phyloP scores from a whole-genome alignment of 2,113 vertebrate genomes.

The Burhinus bistriatus region DNA sequence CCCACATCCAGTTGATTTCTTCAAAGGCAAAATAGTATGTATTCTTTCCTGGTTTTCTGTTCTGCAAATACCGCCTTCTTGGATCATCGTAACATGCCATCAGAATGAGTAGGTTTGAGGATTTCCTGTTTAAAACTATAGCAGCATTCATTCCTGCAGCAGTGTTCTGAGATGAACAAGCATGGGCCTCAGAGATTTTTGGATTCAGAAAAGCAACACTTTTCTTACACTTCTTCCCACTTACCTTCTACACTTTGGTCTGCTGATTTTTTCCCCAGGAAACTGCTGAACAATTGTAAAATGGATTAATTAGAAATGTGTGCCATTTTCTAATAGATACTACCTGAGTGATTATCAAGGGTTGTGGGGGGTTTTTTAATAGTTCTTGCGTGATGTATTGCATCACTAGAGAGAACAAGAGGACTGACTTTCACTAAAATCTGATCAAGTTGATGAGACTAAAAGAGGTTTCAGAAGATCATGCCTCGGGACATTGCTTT shows the following conservation, averaged over 20 bases:
- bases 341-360: neutral
- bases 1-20: slow-evolving; percentile 23
- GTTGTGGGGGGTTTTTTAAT: neutral
- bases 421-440: neutral
- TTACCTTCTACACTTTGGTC: neutral
- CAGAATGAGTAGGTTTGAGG: slow-evolving; percentile 65
- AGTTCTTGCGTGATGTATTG: neutral
- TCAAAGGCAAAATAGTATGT: slow-evolving; percentile 21
- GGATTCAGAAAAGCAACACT: neutral
- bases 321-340: neutral
- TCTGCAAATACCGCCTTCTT: neutral
- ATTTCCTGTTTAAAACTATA: slow-evolving; percentile 72
- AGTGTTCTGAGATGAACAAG: slow-evolving; percentile 25
- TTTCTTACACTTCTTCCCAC: neutral
- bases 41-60: slow-evolving; percentile 6
- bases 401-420: neutral
- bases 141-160: slow-evolving; percentile 60
- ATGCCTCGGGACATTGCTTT: neutral
- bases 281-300: neutral
- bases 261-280: neutral
- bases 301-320: neutral
- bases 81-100: slow-evolving; percentile 50
- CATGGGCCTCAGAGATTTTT: neutral
- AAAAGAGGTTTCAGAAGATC: neutral
- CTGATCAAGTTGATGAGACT: neutral